Percentiles rank a stretch among this genome's conserved stretches.
Conservation (phyloP, 2,888 invertebrate genomes). For the Dendrolimus houi region DNA sequence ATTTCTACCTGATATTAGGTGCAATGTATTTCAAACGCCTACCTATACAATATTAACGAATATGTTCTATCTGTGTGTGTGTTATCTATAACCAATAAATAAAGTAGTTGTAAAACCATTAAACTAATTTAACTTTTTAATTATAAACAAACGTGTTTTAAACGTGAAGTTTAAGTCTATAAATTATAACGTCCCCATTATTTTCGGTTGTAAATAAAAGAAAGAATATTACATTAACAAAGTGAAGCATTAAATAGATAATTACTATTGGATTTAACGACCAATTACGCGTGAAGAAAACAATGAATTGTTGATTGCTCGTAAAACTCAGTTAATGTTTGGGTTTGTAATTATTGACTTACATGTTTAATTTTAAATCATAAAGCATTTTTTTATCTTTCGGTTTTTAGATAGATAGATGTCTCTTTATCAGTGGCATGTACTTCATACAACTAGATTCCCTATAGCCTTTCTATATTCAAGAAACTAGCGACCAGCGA, state of each 20-base stretch:
- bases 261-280: conserved; percentile 23
- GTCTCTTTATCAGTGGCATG: no score
- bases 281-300: conserved; percentile 23
- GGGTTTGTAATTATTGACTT: no score
- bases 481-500: no score
- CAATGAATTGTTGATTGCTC: conserved; percentile 22
- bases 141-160: neutral
- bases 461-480: no score
- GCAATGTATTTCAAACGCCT: no score
- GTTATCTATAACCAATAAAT: neutral
- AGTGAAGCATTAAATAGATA: conserved; percentile 13
- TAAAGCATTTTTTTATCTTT: no score
- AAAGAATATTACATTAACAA: conserved; percentile 10
- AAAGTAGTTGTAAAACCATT: neutral
- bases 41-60: no score
- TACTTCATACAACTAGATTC: no score
- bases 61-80: no score
- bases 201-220: conserved; percentile 9
- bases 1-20: no score
- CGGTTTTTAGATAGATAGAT: no score
- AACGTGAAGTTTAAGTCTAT: neutral
- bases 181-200: conserved; percentile 11
- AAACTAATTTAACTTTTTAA: neutral
- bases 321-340: conserved; percentile 16
- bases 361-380: no score